Conservation (phyloP, 1,140 invertebrate species). For the Zelostemma sp. region DNA sequence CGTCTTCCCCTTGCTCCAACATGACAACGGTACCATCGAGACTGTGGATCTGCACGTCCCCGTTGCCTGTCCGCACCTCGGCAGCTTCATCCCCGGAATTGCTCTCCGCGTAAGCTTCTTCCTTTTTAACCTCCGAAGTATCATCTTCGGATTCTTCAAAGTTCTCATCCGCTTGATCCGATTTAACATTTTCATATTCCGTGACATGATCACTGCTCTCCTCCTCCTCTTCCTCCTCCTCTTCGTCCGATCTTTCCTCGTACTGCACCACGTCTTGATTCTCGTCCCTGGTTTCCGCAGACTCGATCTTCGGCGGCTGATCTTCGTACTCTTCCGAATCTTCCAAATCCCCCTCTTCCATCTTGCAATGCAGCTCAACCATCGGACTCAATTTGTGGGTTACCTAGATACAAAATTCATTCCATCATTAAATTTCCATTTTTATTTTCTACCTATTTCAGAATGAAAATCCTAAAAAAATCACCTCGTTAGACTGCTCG, state of each 20-base stretch:
- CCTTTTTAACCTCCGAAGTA: slow-evolving; percentile 19
- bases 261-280: slow-evolving; percentile 15
- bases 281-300: slow-evolving; percentile 16
- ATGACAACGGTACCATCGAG: slow-evolving; percentile 64
- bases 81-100: slow-evolving; percentile 31
- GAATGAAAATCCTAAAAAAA: too few species aligned
- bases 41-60: slow-evolving; percentile 57
- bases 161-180: slow-evolving; percentile 7
- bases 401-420: slow-evolving; percentile 29
- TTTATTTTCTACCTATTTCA: too few species aligned
- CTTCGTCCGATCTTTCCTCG: slow-evolving; percentile 18
- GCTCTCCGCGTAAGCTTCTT: slow-evolving; percentile 25
- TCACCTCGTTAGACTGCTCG: slow-evolving; percentile 27
- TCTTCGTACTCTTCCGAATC: slow-evolving; percentile 28
- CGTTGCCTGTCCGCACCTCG: slow-evolving; percentile 47
- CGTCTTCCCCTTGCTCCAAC: slow-evolving; percentile 62
- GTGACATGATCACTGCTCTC: slow-evolving; percentile 29
- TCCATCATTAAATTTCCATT: too few species aligned
- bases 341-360: slow-evolving; percentile 17
- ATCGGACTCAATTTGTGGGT: slow-evolving; percentile 56
- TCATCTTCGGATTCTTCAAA: neutral
- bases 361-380: slow-evolving; percentile 38
- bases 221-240: slow-evolving; percentile 32
- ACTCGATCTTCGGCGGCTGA: slow-evolving; percentile 33
- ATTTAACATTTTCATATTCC: slow-evolving; percentile 20